Evolutionary conservation across 2,797 vertebrate species (phyloP).

Genomic region (Tadarida brasiliensis): DNA sequence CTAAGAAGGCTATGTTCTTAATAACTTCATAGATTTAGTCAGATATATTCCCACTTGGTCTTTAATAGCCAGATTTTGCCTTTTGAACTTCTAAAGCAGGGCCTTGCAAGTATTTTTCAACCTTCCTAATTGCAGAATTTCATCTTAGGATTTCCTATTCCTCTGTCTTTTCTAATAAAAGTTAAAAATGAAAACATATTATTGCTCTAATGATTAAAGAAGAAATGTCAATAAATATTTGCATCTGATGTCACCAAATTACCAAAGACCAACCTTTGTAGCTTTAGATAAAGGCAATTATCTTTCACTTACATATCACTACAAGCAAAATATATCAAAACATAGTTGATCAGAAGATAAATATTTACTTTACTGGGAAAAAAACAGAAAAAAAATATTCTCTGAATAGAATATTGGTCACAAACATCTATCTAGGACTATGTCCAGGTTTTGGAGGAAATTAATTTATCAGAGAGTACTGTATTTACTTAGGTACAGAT

Average conservation of each 20-base stretch:
- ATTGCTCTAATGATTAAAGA: not conserved
- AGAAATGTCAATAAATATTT: slow-evolving; percentile 37
- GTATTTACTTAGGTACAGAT: slow-evolving; percentile 41
- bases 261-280: slow-evolving; percentile 3
- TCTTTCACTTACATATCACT: not conserved
- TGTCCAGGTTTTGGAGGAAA: slow-evolving; percentile 55
- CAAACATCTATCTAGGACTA: slow-evolving; percentile 47
- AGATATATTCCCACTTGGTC: slow-evolving; percentile 38
- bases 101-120: not conserved
- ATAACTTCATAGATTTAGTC: not conserved
- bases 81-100: slow-evolving; percentile 23
- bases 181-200: not conserved
- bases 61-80: slow-evolving; percentile 49
- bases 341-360: slow-evolving; percentile 36
- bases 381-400: slow-evolving; percentile 40
- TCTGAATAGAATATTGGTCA: slow-evolving; percentile 50
- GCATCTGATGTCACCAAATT: not conserved
- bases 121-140: not conserved
- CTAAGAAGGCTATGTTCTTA: not conserved
- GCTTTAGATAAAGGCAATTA: slow-evolving; percentile 38
- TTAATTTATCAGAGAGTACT: slow-evolving; percentile 58
- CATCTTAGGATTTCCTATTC: not conserved
- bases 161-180: not conserved
- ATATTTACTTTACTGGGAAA: slow-evolving; percentile 32
- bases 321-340: slow-evolving; percentile 18